phyloP scores from a whole-genome alignment of 1,140 invertebrate genomes.

The Hylaeus volcanicus region DNA sequence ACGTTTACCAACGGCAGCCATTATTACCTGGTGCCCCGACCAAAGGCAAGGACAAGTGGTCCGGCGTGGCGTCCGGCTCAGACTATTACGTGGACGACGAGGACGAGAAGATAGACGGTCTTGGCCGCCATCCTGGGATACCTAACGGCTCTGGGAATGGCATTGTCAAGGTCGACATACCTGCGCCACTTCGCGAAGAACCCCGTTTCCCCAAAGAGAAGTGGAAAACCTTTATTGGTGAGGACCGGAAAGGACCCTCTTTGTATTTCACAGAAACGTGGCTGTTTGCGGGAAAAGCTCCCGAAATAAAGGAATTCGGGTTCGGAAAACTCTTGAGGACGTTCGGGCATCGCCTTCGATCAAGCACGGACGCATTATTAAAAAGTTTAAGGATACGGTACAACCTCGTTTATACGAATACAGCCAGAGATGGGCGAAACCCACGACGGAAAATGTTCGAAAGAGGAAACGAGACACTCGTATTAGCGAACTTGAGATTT shows the following conservation, averaged over 20 bases:
- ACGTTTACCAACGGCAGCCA: conserved; percentile 81
- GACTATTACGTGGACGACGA: conserved; percentile 79
- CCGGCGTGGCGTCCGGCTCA: conserved; percentile 71
- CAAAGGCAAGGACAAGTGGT: conserved; percentile 78
- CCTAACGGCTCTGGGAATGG: conserved; percentile 76
- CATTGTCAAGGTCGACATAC: conserved; percentile 82
- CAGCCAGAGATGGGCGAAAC: no score
- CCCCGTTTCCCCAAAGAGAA: conserved; percentile 86
- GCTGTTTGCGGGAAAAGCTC: no score
- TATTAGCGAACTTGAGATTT: no score
- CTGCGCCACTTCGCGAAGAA: conserved; percentile 82
- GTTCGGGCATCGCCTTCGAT: no score
- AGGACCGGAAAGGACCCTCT: conserved; percentile 12
- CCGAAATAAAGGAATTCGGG: no score
- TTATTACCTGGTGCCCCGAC: conserved; percentile 76
- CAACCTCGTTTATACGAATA: no score
- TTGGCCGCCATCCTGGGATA: conserved; percentile 71
- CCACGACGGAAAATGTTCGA: no score
- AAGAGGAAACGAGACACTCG: no score
- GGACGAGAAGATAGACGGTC: conserved; percentile 75
- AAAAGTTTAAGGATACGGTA: no score
- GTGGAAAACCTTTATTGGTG: conserved; percentile 86
- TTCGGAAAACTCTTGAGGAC: no score
- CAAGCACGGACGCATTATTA: no score
- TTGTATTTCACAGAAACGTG: no score